phyloP scores from a whole-genome alignment of 2,888 invertebrate species.

The Orthosia incerta region DNA sequence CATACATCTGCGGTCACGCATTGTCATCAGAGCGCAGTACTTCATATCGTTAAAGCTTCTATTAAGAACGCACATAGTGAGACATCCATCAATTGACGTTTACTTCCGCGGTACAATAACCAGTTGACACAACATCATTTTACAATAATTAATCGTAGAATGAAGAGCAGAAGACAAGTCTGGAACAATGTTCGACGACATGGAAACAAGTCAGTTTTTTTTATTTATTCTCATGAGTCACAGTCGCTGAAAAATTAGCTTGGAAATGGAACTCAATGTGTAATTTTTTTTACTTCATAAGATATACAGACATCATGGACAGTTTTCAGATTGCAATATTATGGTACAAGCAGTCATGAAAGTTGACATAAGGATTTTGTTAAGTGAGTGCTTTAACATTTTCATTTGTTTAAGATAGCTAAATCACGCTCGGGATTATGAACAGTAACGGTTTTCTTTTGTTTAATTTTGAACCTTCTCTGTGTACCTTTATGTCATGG shows the following conservation, averaged over 20 bases:
- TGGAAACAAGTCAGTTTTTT: background rate
- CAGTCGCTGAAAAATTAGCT: background rate
- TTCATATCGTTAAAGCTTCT: conserved; percentile 38
- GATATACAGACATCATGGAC: too few relatives aligned
- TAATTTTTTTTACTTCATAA: background rate
- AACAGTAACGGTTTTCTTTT: background rate
- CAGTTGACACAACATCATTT: conserved; percentile 44
- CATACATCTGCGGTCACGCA: conserved; percentile 19
- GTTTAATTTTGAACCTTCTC: background rate
- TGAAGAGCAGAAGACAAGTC: conserved; percentile 34
- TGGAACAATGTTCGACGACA: background rate
- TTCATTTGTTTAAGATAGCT: too few relatives aligned
- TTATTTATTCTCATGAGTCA: too few relatives aligned
- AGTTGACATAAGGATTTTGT: too few relatives aligned
- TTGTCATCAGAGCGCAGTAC: conserved; percentile 32
- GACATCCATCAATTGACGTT: conserved; percentile 54
- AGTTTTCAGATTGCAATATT: too few relatives aligned
- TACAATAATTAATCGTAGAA: background rate
- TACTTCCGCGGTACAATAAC: conserved; percentile 55
- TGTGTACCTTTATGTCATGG: background rate
- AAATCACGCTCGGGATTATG: background rate
- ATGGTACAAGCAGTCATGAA: too few relatives aligned
- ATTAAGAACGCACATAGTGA: conserved; percentile 29
- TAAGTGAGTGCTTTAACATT: too few relatives aligned
- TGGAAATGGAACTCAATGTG: background rate